Conservation (phyloP, 2,888 invertebrate genomes). For the Catotricha subobsoleta region DNA sequence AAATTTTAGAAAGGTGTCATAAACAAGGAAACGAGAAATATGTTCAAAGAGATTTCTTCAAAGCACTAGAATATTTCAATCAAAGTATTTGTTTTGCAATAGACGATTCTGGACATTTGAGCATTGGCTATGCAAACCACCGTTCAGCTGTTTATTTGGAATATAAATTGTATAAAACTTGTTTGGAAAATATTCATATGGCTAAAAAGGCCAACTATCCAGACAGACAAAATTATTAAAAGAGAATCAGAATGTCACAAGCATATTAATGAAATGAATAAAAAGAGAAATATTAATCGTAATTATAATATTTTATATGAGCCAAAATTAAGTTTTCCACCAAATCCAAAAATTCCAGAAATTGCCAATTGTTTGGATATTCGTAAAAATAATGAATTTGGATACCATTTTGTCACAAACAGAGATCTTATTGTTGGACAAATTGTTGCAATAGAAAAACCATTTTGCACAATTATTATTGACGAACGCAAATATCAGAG, state of each 20-base stretch:
- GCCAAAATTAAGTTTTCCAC: constrained; percentile 10
- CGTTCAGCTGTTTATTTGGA: constrained; percentile 56
- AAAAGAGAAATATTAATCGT: background rate
- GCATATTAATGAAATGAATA: constrained; percentile 14
- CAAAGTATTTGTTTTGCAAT: constrained; percentile 45
- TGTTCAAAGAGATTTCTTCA: constrained; percentile 31
- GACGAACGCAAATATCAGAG: constrained; percentile 25
- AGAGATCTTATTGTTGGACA: constrained; percentile 54
- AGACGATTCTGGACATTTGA: constrained; percentile 36
- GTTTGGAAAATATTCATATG: constrained; percentile 46
- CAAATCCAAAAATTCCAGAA: constrained; percentile 34
- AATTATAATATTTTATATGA: constrained; percentile 11
- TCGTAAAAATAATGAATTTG: constrained; percentile 38
- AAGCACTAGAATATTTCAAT: constrained; percentile 38
- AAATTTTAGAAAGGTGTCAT: too few relatives aligned
- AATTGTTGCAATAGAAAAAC: constrained; percentile 55
- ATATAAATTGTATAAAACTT: constrained; percentile 43
- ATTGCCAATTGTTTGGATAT: constrained; percentile 46
- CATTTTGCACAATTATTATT: constrained; percentile 40
- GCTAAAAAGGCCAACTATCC: constrained; percentile 44
- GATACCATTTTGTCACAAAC: constrained; percentile 51
- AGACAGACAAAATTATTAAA: constrained; percentile 39
- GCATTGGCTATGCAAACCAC: constrained; percentile 52
- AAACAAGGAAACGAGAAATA: too few relatives aligned
- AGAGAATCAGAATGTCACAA: constrained; percentile 36